Evolutionary conservation across 2,113 vertebrate species (phyloP).

Genomic region (Pachypanchax playfairii): DNA sequence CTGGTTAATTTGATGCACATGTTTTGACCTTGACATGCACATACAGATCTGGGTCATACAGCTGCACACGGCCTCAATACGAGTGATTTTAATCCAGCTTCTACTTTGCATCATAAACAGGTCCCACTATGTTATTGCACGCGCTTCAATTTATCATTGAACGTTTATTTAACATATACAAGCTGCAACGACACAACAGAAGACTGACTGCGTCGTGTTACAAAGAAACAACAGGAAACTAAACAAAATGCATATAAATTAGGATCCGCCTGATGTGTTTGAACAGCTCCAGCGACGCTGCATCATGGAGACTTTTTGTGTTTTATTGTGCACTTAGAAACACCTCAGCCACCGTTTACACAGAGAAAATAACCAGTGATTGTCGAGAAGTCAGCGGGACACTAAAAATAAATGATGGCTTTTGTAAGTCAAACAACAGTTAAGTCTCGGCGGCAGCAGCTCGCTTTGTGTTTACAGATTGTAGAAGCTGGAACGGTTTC

Average conservation of each 20-base stretch:
- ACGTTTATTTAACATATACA: not conserved
- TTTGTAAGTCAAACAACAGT: slow-evolving; percentile 8
- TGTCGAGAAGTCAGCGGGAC: not conserved
- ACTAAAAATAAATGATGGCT: slow-evolving; percentile 3
- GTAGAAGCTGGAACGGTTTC: slow-evolving; percentile 11
- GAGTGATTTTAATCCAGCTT: not conserved
- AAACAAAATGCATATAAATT: not conserved
- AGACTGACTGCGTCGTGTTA: not conserved
- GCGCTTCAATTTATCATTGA: not conserved
- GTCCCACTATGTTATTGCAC: no score
- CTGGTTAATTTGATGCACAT: slow-evolving; percentile 7
- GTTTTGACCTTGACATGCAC: slow-evolving; percentile 59
- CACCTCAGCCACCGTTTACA: slow-evolving; percentile 1
- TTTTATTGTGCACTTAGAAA: not conserved
- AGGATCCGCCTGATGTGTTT: not conserved
- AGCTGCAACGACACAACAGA: no score
- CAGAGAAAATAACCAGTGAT: not conserved
- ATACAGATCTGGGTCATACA: slow-evolving; percentile 48
- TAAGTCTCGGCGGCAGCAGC: slow-evolving; percentile 3
- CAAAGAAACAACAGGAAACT: not conserved
- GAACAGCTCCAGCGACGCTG: not conserved
- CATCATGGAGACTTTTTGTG: not conserved
- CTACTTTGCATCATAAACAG: not conserved
- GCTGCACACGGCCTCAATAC: slow-evolving; percentile 13
- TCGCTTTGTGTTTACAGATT: slow-evolving; percentile 14